These are phyloP conservation scores for Exocentrus adspersus DNA, from an alignment of 2,888 invertebrate genomes.

Conservation along the genomic window DNA sequence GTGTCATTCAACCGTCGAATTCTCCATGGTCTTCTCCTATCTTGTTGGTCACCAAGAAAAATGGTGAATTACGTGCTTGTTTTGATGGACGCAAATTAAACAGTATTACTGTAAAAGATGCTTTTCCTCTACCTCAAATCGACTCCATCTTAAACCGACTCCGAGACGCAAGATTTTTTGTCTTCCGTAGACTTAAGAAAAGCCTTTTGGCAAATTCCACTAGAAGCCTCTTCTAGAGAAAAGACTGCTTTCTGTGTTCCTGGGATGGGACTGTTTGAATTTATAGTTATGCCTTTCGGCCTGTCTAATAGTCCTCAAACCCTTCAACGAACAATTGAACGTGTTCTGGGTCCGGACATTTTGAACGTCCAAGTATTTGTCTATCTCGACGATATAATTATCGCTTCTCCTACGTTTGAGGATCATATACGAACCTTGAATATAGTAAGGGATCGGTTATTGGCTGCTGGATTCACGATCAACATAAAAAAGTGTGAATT, in stretches of 20 bases:
- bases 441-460: not conserved
- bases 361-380: not conserved
- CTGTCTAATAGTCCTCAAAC: not conserved
- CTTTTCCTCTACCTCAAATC: constrained; percentile 51
- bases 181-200: not conserved
- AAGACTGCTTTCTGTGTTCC: constrained; percentile 6
- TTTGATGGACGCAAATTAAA: constrained; percentile 53
- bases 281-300: not conserved
- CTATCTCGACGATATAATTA: constrained; percentile 2
- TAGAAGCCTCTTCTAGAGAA: not conserved
- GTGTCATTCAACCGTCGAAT: constrained; percentile 44
- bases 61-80: constrained; percentile 49
- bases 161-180: not conserved
- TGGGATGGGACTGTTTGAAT: constrained; percentile 7
- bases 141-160: constrained; percentile 46
- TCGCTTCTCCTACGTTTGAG: not conserved
- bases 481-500: constrained; percentile 31
- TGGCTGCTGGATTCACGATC: constrained; percentile 16
- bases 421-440: not conserved
- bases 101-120: constrained; percentile 48
- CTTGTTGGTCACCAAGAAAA: constrained; percentile 45
- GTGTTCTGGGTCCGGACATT: not conserved
- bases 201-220: constrained; percentile 6
- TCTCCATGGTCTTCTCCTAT: constrained; percentile 48
- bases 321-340: not conserved